A percentile compares a stretch with the other conserved stretches of the same genome.
Evolutionary conservation across 1,140 invertebrate species (phyloP).

Genomic region (Ptiloglossa arizonensis): DNA sequence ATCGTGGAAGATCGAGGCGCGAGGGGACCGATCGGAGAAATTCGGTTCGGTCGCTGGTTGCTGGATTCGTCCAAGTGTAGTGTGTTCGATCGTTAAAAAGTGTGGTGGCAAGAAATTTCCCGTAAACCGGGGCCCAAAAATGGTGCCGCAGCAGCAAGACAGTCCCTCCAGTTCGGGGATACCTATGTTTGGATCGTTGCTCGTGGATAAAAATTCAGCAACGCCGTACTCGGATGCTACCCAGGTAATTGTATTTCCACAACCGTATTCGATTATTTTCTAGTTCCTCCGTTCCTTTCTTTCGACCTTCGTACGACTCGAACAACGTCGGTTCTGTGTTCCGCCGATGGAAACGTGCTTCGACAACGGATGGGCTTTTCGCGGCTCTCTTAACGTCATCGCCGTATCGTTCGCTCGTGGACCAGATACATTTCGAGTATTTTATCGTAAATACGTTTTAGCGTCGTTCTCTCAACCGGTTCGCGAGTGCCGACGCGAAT

Average conservation of each 20-base stretch:
- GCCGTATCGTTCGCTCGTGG: too few relatives aligned
- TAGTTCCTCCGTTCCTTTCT: too few relatives aligned
- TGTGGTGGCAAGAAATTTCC: conserved; percentile 52
- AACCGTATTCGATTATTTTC: not conserved
- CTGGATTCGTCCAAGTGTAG: conserved; percentile 11
- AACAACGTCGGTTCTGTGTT: too few relatives aligned
- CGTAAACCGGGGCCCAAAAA: conserved; percentile 67
- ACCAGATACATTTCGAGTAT: too few relatives aligned
- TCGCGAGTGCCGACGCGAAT: too few relatives aligned
- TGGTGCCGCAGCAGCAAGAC: conserved; percentile 85
- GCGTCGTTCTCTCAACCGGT: too few relatives aligned
- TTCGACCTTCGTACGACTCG: too few relatives aligned
- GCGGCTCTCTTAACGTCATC: too few relatives aligned
- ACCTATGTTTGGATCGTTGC: conserved; percentile 90
- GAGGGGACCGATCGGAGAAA: not conserved
- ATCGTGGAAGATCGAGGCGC: conserved; percentile 1
- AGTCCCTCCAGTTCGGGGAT: conserved; percentile 80
- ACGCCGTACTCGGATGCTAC: conserved; percentile 98
- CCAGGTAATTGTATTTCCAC: conserved; percentile 85
- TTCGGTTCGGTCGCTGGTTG: not conserved
- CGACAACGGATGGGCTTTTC: too few relatives aligned
- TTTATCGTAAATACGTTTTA: too few relatives aligned
- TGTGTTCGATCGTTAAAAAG: conserved; percentile 36
- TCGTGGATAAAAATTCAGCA: conserved; percentile 93
- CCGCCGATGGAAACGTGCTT: too few relatives aligned